phyloP scores from a whole-genome alignment of 2,113 vertebrate species.

The Etheostoma spectabile region DNA sequence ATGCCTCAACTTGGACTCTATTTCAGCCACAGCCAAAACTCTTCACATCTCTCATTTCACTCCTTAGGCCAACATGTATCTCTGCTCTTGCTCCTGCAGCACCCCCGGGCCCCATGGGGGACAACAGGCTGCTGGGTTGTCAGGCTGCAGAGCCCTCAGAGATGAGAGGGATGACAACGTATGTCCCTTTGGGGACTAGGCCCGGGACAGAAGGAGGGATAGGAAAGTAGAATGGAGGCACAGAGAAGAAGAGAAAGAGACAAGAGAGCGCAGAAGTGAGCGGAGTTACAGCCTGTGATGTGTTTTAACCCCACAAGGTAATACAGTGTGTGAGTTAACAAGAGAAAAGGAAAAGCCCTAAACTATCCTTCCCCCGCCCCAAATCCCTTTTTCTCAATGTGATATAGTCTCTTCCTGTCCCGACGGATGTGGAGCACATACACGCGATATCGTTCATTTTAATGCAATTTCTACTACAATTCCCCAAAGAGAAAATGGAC shows the following conservation, averaged over 20 bases:
- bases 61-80: slow-evolving; percentile 37
- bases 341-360: slow-evolving; percentile 51
- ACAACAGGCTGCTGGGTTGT: slow-evolving; percentile 72
- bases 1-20: slow-evolving; percentile 14
- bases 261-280: slow-evolving; percentile 24
- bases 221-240: slow-evolving; percentile 37
- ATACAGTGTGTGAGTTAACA: slow-evolving; percentile 31
- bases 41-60: slow-evolving; percentile 35
- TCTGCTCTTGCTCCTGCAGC: slow-evolving; percentile 42
- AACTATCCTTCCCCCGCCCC: slow-evolving; percentile 30
- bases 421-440: slow-evolving; percentile 62
- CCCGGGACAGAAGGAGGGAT: slow-evolving; percentile 48
- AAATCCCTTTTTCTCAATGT: slow-evolving; percentile 46
- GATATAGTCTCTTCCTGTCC: slow-evolving; percentile 61
- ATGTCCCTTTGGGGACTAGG: slow-evolving; percentile 46
- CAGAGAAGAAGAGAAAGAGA: slow-evolving; percentile 35
- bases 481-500: slow-evolving; percentile 67
- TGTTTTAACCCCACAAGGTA: slow-evolving; percentile 59
- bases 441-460: slow-evolving; percentile 57
- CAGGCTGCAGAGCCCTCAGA: slow-evolving; percentile 71
- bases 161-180: slow-evolving; percentile 69
- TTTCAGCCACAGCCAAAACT: slow-evolving; percentile 26
- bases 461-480: slow-evolving; percentile 66
- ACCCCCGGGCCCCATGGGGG: slow-evolving; percentile 42
- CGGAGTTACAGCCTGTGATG: slow-evolving; percentile 49